Percentiles rank a stretch among this genome's conserved stretches.
These are phyloP conservation scores for Corticium candelabrum DNA, from an alignment of 37 sponge, comb jelly and placozoan genomes.

Conservation along the genomic window DNA sequence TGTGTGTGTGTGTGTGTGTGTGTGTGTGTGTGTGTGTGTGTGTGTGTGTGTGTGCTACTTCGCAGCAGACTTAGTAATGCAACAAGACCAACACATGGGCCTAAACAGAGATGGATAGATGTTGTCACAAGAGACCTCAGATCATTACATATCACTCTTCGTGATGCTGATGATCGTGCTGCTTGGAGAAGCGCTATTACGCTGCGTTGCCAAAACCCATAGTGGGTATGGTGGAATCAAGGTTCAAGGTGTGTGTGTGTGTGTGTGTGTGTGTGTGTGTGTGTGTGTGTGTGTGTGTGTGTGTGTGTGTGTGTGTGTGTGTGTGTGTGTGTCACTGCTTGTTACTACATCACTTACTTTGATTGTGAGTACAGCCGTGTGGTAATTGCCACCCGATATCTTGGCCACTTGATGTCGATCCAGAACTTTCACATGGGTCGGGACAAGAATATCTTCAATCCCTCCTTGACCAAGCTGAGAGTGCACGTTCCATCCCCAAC, in stretches of 20 bases:
- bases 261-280: too few relatives aligned
- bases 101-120: too few relatives aligned
- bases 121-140: too few relatives aligned
- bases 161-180: too few relatives aligned
- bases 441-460: conserved; percentile 38
- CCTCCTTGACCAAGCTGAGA: conserved; percentile 58
- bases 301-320: neutral
- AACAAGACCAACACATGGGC: too few relatives aligned
- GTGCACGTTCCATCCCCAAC: conserved; percentile 78
- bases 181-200: neutral
- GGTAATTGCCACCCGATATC: conserved; percentile 62
- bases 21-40: neutral
- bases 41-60: too few relatives aligned
- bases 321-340: conserved; percentile 9
- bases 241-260: too few relatives aligned
- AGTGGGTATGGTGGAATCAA: too few relatives aligned
- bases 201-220: too few relatives aligned
- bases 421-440: conserved; percentile 38
- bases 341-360: conserved; percentile 19
- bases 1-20: conserved; percentile 7
- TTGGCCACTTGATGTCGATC: conserved; percentile 28
- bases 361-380: conserved; percentile 44
- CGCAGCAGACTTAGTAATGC: too few relatives aligned
- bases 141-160: too few relatives aligned
- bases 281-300: neutral